Evolutionary conservation across 2,113 vertebrate genomes (phyloP), one percentile per base, ranked within the genome.

Genomic region (Charina bottae): DNA sequence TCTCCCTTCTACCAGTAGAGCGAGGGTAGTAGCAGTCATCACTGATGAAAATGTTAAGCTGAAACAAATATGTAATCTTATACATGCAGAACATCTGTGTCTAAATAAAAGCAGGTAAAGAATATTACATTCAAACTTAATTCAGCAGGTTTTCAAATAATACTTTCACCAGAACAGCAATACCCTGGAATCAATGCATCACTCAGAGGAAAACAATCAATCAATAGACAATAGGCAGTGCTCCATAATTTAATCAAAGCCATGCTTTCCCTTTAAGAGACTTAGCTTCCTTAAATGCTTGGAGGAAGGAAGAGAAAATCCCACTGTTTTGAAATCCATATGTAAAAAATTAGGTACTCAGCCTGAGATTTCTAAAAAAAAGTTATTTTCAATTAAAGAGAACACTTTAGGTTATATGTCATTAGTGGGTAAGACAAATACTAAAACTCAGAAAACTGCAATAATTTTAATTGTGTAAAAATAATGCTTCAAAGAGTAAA

Each of bases 401-500:
- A 88, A 9, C 7, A 68, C 58, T 46, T 12, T 55, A 62, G 33
- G 68, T 93, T 93, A 68, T 33, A 26, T 85, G 15, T 68, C 58
- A 83, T 68, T 84, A 58, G 59, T 85, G 72, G 28, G 42, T 58
- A 85, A 91, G 59, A 85, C 37, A 33, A 64, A 85, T 89, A 37
- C 86, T 56, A 93, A 58, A 91, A 1, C 21, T 83, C 78, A 91
- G 53, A 28, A 89, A 84, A 64, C 26, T 68, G 11, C 37, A 46
- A 90, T 26, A 11, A 68, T 90, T 84, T 60, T 85, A 64, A 88
- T 91, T 88, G 49, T 23, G 78, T 91, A 37, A 26, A 91, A 84
- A 58, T 68, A 68, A 58, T 49, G 17, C 90, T 90, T 93, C 59
- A 91, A 91, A 93, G 49, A 91, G 33, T 84, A 83, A 68, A 85